These are phyloP conservation scores for Lepidocyrtoides sp. DNA, from an alignment of 2,888 invertebrate genomes.

Conservation along the genomic window DNA sequence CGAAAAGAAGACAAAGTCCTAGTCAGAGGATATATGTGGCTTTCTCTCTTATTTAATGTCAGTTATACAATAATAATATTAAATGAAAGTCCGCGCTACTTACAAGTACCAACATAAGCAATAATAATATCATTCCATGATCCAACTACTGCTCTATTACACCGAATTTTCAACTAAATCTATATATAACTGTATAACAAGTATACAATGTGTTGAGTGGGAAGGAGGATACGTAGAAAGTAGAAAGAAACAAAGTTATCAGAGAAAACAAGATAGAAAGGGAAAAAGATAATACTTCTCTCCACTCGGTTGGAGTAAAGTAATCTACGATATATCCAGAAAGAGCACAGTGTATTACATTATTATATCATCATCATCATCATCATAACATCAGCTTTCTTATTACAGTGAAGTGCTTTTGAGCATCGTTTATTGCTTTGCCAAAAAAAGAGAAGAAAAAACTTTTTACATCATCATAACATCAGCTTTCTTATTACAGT, in stretches of 20 bases:
- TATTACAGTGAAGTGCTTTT: background rate
- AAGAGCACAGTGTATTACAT: background rate
- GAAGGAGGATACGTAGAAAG: background rate
- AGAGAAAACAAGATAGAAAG: background rate
- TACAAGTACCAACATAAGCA: background rate
- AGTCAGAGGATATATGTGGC: slow-evolving; percentile 38
- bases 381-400: slow-evolving; percentile 18
- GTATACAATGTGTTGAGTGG: background rate
- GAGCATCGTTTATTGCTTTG: slow-evolving; percentile 56
- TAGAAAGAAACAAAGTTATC: slow-evolving; percentile 31
- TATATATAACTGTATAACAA: background rate
- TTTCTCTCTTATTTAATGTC: slow-evolving; percentile 45
- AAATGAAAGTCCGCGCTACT: background rate
- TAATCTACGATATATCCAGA: slow-evolving; percentile 8
- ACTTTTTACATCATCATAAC: slow-evolving; percentile 14
- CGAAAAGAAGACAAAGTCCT: slow-evolving; percentile 56
- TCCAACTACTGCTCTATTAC: background rate
- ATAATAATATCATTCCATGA: too few relatives aligned
- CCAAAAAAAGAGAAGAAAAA: slow-evolving; percentile 12
- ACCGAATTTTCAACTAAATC: background rate
- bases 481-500: slow-evolving; percentile 8
- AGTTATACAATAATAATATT: slow-evolving; percentile 15
- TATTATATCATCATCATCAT: slow-evolving; percentile 20
- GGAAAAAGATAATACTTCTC: background rate
- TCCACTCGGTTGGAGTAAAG: too few relatives aligned